Evolutionary conservation across 2,888 invertebrate species (phyloP), one percentile per base, ranked within the genome.

Genomic region (Azorinus chamasolen): DNA sequence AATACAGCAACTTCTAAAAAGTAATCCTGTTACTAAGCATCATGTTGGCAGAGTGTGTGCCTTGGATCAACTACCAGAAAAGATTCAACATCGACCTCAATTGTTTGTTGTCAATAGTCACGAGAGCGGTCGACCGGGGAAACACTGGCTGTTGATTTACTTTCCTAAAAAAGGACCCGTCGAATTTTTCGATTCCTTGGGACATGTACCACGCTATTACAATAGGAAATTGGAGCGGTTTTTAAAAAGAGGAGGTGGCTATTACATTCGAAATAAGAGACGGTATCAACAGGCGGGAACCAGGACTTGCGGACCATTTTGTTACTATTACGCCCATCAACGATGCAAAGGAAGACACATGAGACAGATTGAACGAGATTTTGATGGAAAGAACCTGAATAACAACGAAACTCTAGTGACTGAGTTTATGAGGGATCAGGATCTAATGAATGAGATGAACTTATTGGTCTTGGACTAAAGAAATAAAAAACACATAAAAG

Each of bases 171-270:
- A 18, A 24, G 72, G 63, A 63, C 68, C 74, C 16, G 20, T 24
- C n/a, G 68, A 74, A 63, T 73, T 66, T 25, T 74, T 74, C 46
- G 74, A 74, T 68, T 74, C 74, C n/a, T 57, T 63, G 16, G 63
- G 68, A 10, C 27, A 58, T 20, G 14, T 41, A 37, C 70, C 53
- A 37, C 27, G 25, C 55, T 32, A 32, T 10, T 32, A 32, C 32
- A 32, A 10, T 32, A 6, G 32, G 32, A 32, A 10, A 10, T 10
- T 32, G 32, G 32, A 32, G 32, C 32, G 32, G 4, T 32, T 6
- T 32, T 32, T 32, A 10, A 32, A 32, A 10, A 32, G 10, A 32
- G 5, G 10, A 32, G 32, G 32, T 6, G 4, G 51, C 20, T 51
- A 51, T 51, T 51, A 22, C 51, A 20, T 51, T 51, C 20, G 20